These are phyloP conservation scores for Callaeas wilsoni DNA, from an alignment of 2,113 vertebrate species.

Conservation along the genomic window DNA sequence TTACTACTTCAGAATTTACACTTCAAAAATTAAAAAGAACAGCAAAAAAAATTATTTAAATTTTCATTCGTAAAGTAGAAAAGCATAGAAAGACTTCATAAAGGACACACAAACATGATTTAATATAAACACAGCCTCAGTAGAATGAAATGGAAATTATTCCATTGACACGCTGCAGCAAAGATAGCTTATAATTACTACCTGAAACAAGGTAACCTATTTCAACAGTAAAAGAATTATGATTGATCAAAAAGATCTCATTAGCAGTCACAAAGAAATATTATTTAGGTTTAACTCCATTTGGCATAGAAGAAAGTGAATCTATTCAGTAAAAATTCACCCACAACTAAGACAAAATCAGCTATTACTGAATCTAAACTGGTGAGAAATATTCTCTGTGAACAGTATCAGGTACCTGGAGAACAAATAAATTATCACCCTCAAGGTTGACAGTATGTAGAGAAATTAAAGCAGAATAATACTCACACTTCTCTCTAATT, in stretches of 20 bases:
- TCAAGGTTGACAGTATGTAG: neutral
- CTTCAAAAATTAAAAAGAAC: neutral
- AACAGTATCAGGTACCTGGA: neutral
- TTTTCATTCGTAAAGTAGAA: neutral
- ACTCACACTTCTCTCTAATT: neutral
- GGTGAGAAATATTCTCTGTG: neutral
- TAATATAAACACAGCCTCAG: neutral
- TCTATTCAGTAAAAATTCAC: neutral
- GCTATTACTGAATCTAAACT: neutral
- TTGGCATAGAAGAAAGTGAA: neutral
- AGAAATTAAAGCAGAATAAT: neutral
- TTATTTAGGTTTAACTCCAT: neutral
- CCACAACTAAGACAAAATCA: neutral
- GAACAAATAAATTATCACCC: neutral
- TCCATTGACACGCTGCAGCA: neutral
- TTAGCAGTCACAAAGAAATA: neutral
- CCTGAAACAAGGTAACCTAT: neutral
- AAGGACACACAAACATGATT: neutral
- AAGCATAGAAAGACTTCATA: neutral
- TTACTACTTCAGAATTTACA: neutral
- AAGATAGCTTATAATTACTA: neutral
- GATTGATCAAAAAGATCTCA: neutral
- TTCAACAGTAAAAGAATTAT: neutral
- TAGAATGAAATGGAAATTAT: neutral
- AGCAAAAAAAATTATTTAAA: neutral